These are phyloP conservation scores for Punctoribates punctum DNA, from an alignment of 2,888 invertebrate genomes.

Conservation along the genomic window DNA sequence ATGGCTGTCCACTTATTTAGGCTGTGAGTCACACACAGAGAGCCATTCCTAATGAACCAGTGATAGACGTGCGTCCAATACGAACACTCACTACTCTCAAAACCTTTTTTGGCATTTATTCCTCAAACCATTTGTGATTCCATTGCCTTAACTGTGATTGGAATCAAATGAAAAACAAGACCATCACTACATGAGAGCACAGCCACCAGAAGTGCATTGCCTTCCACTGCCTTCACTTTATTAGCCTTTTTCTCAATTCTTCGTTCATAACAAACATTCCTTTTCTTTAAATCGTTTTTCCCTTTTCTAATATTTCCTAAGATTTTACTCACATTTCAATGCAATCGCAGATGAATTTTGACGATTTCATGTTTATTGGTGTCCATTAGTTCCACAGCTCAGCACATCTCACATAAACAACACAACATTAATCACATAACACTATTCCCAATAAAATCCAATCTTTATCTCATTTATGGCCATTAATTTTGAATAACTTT, in stretches of 20 bases:
- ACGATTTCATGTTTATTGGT: slow-evolving; percentile 20
- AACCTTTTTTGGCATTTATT: neutral
- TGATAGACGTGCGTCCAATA: neutral
- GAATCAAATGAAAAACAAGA: slow-evolving; percentile 22
- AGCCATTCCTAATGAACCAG: slow-evolving; percentile 31
- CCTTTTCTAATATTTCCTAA: slow-evolving; percentile 16
- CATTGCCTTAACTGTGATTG: slow-evolving; percentile 16
- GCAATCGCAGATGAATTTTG: slow-evolving; percentile 22
- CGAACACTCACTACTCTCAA: neutral
- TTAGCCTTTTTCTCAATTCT: neutral
- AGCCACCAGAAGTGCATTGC: neutral
- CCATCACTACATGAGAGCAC: slow-evolving; percentile 15
- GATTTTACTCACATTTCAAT: neutral
- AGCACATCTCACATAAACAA: neutral
- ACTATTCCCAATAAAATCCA: too few species aligned
- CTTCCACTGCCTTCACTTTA: neutral
- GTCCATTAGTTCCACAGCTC: neutral
- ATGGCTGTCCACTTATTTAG: neutral
- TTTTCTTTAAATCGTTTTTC: slow-evolving; percentile 22
- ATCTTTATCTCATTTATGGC: too few species aligned
- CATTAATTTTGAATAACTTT: too few species aligned
- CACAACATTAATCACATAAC: too few species aligned
- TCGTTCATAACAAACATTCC: slow-evolving; percentile 18
- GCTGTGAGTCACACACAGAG: neutral
- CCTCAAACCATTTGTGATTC: slow-evolving; percentile 9